Conservation (phyloP, 2,888 invertebrate genomes). For the Lepidocyrtinus sp. region DNA sequence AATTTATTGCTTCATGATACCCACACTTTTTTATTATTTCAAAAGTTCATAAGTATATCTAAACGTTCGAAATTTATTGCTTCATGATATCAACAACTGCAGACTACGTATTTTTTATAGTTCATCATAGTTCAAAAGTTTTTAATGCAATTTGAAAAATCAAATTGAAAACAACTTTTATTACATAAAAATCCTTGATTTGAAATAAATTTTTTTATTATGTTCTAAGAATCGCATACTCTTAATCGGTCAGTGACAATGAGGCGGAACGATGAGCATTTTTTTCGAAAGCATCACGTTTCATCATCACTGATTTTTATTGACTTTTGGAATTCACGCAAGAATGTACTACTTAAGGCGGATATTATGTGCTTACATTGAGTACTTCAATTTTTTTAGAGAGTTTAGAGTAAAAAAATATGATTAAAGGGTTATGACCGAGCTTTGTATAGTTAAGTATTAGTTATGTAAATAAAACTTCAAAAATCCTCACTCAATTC, state of each 20-base stretch:
- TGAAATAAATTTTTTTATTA: slow-evolving; percentile 1
- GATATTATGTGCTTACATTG: not conserved
- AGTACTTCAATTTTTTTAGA: not conserved
- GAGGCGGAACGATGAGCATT: not conserved
- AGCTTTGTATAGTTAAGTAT: too few relatives aligned
- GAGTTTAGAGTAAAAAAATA: not conserved
- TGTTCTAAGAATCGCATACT: not conserved
- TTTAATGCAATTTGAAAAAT: too few relatives aligned
- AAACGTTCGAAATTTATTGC: too few relatives aligned
- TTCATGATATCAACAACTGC: too few relatives aligned
- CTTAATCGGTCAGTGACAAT: slow-evolving; percentile 13
- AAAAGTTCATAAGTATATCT: too few relatives aligned
- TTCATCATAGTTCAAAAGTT: too few relatives aligned
- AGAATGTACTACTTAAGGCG: not conserved
- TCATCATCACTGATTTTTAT: not conserved
- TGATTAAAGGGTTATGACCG: not conserved
- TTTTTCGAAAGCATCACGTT: not conserved
- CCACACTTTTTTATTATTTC: too few relatives aligned
- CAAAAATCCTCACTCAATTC: not conserved
- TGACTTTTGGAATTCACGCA: not conserved
- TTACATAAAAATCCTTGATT: slow-evolving; percentile 16
- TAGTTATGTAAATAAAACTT: too few relatives aligned
- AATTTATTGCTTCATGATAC: too few relatives aligned
- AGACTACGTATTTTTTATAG: too few relatives aligned
- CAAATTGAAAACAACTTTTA: too few relatives aligned